A percentile compares a stretch with the other conserved stretches of the same genome.
phyloP scores from a whole-genome alignment of 2,888 invertebrate species.

The Lycaena phlaeas region DNA sequence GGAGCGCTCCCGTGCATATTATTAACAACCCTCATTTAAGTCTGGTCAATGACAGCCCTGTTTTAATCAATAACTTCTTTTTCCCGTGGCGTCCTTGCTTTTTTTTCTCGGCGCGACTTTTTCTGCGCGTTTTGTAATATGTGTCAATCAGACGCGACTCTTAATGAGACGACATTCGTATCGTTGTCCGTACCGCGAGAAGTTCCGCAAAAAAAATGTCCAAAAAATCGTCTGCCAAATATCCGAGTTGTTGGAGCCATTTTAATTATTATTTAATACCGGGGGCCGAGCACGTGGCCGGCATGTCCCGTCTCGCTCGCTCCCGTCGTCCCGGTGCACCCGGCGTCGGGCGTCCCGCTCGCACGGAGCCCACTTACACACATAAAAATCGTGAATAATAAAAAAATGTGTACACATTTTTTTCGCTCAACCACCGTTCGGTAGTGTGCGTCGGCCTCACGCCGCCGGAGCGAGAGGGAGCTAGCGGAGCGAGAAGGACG shows the following conservation, averaged over 20 bases:
- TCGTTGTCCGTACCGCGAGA: constrained; percentile 55
- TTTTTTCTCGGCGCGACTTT: constrained; percentile 69
- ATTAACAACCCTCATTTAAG: constrained; percentile 71
- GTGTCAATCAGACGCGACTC: constrained; percentile 53
- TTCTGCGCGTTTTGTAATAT: constrained; percentile 67
- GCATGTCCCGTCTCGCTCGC: constrained; percentile 42
- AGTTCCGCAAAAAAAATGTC: constrained; percentile 51
- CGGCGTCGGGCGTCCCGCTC: constrained; percentile 39
- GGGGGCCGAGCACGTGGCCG: constrained; percentile 72
- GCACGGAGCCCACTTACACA: constrained; percentile 70
- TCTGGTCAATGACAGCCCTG: constrained; percentile 71
- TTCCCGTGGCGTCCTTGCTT: constrained; percentile 68
- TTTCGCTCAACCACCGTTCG: constrained; percentile 63
- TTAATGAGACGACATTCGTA: constrained; percentile 35
- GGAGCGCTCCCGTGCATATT: constrained; percentile 63
- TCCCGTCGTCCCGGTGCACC: constrained; percentile 27
- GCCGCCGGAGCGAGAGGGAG: constrained; percentile 47
- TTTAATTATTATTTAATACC: constrained; percentile 74
- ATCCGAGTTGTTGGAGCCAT: constrained; percentile 70
- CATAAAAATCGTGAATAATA: constrained; percentile 73
- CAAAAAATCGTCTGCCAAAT: constrained; percentile 71
- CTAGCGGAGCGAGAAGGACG: constrained; percentile 34
- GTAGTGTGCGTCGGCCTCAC: constrained; percentile 65
- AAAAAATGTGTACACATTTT: constrained; percentile 74
- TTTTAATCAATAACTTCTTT: constrained; percentile 74